A percentile compares a stretch with the other conserved stretches of the same genome.
Conservation (phyloP, 2,888 invertebrate species). For the Operophtera brumata region DNA sequence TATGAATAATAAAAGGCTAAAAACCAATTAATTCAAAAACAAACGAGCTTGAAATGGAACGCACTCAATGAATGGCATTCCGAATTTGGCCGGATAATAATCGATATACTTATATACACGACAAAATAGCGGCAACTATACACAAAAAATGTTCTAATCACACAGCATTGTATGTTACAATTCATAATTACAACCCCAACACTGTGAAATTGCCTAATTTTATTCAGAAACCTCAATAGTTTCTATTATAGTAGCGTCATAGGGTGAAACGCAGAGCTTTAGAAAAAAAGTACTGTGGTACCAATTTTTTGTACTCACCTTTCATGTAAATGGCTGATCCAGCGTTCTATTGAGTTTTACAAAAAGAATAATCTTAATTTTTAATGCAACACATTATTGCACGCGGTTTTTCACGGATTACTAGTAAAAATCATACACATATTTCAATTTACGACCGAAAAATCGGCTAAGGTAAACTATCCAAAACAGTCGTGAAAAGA, state of each 20-base stretch:
- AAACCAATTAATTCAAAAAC: conserved; percentile 25
- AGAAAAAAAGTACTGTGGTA: conserved; percentile 66
- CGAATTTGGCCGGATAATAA: conserved; percentile 61
- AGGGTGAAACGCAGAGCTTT: conserved; percentile 45
- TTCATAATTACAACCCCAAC: conserved; percentile 38
- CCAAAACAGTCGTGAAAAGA: conserved; percentile 80
- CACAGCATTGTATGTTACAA: conserved; percentile 50
- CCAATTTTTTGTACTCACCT: conserved; percentile 79
- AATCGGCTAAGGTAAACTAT: conserved; percentile 79
- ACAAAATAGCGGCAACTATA: conserved; percentile 74
- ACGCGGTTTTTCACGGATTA: conserved; percentile 50
- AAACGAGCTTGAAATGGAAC: conserved; percentile 55
- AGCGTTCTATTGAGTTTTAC: conserved; percentile 53
- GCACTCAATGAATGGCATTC: conserved; percentile 43
- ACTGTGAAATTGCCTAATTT: conserved; percentile 9
- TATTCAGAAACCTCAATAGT: conserved; percentile 13
- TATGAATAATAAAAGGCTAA: background rate
- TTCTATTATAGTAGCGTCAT: conserved; percentile 35
- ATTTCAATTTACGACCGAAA: conserved; percentile 63
- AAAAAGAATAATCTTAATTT: conserved; percentile 49
- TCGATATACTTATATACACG: conserved; percentile 53
- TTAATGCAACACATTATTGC: conserved; percentile 62
- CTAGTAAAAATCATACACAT: conserved; percentile 60
- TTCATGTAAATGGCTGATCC: conserved; percentile 80
- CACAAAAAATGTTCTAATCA: conserved; percentile 58